phyloP scores from a whole-genome alignment of 2,888 invertebrate genomes.

The Microplitis manilae region DNA sequence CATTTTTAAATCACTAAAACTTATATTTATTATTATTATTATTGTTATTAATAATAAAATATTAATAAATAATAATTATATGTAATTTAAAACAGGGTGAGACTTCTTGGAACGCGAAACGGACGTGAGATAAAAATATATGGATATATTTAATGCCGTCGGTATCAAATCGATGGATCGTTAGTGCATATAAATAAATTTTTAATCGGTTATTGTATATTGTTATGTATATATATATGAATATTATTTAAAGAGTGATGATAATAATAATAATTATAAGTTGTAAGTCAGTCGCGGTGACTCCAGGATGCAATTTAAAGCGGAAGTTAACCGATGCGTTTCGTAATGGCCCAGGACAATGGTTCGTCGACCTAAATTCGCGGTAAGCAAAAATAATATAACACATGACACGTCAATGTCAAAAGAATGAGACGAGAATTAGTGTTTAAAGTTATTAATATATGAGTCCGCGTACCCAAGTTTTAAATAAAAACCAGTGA shows the following conservation, averaged over 20 bases:
- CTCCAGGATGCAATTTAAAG: slow-evolving; percentile 40
- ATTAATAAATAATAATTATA: neutral
- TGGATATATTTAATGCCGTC: no score
- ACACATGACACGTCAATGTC: neutral
- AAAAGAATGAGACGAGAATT: slow-evolving; percentile 8
- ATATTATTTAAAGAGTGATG: slow-evolving; percentile 6
- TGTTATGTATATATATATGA: slow-evolving; percentile 26
- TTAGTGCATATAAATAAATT: slow-evolving; percentile 24
- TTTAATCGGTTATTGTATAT: slow-evolving; percentile 32
- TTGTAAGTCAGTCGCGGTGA: slow-evolving; percentile 22
- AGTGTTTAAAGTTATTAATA: neutral
- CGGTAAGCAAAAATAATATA: neutral
- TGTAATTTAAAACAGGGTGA: neutral
- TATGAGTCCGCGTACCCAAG: no score
- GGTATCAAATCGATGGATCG: neutral
- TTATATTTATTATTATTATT: neutral
- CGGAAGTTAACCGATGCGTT: slow-evolving; percentile 40
- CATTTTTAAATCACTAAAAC: no score
- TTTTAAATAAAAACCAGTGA: neutral
- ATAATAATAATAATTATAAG: slow-evolving; percentile 3
- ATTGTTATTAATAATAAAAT: neutral
- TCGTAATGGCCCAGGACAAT: slow-evolving; percentile 36
- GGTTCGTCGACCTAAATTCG: slow-evolving; percentile 37
- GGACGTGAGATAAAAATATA: slow-evolving; percentile 19
- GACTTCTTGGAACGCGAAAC: slow-evolving; percentile 6